These are phyloP conservation scores for Eciton burchellii DNA, from an alignment of 1,140 invertebrate species.

Conservation along the genomic window DNA sequence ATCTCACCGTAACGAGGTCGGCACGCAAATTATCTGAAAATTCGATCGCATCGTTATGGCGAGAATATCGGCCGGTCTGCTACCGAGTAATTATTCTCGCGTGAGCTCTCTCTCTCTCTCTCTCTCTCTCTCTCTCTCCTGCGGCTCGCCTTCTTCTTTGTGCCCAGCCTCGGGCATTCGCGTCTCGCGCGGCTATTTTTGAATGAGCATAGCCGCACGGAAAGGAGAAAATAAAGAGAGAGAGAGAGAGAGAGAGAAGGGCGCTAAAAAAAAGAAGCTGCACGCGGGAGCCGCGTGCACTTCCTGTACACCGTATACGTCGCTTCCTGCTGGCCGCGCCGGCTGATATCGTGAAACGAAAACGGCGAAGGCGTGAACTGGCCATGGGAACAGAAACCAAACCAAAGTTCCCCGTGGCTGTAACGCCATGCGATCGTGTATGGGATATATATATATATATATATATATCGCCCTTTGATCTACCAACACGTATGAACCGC, in stretches of 20 bases:
- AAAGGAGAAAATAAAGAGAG: slow-evolving; percentile 30
- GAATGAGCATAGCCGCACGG: slow-evolving; percentile 6
- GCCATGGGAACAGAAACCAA: slow-evolving; percentile 79
- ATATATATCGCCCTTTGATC: slow-evolving; percentile 40
- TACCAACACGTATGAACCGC: slow-evolving; percentile 1
- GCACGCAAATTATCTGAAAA: no score
- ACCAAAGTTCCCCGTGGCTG: slow-evolving; percentile 67
- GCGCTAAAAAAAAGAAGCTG: slow-evolving; percentile 49
- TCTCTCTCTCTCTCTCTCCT: not conserved
- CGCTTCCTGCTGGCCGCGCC: slow-evolving; percentile 14
- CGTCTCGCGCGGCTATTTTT: slow-evolving; percentile 40
- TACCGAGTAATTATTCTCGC: slow-evolving; percentile 10
- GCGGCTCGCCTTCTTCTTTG: not conserved
- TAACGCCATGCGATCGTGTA: not conserved
- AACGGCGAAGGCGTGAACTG: slow-evolving; percentile 43
- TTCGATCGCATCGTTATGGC: no score
- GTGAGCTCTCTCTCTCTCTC: not conserved
- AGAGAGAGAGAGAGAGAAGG: slow-evolving; percentile 29
- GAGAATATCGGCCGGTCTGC: not conserved
- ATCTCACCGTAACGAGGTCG: no score
- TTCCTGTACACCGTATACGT: slow-evolving; percentile 63
- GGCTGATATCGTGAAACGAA: slow-evolving; percentile 32
- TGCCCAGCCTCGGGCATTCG: slow-evolving; percentile 19
- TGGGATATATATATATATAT: slow-evolving; percentile 42
- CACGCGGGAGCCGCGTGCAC: slow-evolving; percentile 49